phyloP scores from a whole-genome alignment of 2,797 vertebrate genomes.

The Hyperoplus immaculatus region DNA sequence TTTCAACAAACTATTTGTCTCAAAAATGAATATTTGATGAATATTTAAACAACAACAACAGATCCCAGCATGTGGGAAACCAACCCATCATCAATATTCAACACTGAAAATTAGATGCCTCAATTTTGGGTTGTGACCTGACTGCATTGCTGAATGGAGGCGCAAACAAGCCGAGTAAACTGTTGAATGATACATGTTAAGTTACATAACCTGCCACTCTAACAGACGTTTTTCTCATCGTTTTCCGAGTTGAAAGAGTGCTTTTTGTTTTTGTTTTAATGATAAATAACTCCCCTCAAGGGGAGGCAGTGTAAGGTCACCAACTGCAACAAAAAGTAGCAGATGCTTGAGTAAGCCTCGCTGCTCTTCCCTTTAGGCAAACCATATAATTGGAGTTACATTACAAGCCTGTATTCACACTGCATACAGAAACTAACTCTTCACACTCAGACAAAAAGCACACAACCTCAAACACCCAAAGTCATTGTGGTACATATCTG shows the following conservation, averaged over 20 bases:
- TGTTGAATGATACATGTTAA: not conserved
- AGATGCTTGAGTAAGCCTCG: conserved; percentile 75
- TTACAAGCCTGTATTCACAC: conserved; percentile 58
- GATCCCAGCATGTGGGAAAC: no score
- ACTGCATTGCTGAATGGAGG: not conserved
- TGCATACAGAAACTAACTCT: conserved; percentile 36
- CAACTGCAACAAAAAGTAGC: conserved; percentile 64
- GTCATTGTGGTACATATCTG: conserved; percentile 39
- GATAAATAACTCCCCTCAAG: conserved; percentile 63
- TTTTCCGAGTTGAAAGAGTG: not conserved
- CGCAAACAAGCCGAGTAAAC: not conserved
- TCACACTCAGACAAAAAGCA: conserved; percentile 12
- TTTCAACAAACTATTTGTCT: not conserved
- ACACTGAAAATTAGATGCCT: no score
- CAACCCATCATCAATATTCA: no score
- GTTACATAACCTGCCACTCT: conserved; percentile 22
- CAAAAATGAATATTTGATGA: no score
- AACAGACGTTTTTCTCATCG: not conserved
- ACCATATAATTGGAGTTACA: conserved; percentile 74
- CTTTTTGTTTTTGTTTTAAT: conserved; percentile 46
- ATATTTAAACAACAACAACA: no score
- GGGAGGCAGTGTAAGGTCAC: conserved; percentile 66
- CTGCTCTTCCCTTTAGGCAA: conserved; percentile 71
- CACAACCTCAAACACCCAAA: conserved; percentile 6
- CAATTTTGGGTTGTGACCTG: not conserved